Evolutionary conservation across 2,113 vertebrate genomes (phyloP).

Genomic region (Saimiri boliviensis): DNA sequence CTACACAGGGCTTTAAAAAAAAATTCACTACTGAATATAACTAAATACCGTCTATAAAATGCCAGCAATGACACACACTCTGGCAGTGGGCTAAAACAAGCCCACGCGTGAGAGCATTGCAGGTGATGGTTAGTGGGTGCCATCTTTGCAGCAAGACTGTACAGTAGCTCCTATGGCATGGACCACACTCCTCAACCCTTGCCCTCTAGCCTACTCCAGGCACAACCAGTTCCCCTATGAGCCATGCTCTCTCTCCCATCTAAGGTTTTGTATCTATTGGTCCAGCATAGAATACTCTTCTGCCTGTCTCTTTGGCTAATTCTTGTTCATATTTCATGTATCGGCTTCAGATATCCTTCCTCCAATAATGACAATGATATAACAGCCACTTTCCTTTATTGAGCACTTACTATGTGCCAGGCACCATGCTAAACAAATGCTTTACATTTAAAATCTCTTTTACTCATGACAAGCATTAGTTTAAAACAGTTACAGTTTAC

Average conservation of each 20-base stretch:
- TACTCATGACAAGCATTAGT: background rate
- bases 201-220: background rate
- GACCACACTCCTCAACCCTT: background rate
- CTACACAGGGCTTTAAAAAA: background rate
- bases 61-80: background rate
- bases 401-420: background rate
- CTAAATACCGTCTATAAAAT: background rate
- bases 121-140: background rate
- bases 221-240: background rate
- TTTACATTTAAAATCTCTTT: background rate
- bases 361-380: background rate
- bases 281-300: background rate
- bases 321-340: background rate
- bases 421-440: background rate
- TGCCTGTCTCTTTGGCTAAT: background rate
- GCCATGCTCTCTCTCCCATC: background rate
- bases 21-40: background rate
- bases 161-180: rapidly evolving
- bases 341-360: background rate
- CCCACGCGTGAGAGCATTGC: background rate
- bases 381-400: background rate
- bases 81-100: too few species aligned
- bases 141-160: rapidly evolving
- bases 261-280: background rate
- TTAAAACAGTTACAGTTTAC: background rate